A percentile compares a stretch with the other conserved stretches of the same genome.
Evolutionary conservation across 2,113 vertebrate species (phyloP).

Genomic region (Pterocles gutturalis): DNA sequence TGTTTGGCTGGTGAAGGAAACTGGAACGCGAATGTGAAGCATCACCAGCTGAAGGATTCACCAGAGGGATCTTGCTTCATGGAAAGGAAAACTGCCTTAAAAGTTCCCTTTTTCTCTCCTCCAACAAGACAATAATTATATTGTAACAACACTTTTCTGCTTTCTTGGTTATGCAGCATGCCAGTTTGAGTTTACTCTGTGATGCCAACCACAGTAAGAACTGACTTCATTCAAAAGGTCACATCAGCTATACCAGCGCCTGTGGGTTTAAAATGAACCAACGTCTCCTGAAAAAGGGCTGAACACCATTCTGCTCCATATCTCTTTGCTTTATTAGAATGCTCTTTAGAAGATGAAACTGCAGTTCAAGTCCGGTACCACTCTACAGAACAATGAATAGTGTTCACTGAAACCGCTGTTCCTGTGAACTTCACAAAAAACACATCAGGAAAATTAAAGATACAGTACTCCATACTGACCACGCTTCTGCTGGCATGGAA

Average conservation of each 20-base stretch:
- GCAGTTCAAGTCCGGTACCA: slow-evolving; percentile 62
- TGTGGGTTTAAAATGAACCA: neutral
- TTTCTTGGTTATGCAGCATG: neutral
- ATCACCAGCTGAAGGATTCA: neutral
- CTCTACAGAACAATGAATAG: slow-evolving; percentile 63
- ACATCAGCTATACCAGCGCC: rapidly evolving
- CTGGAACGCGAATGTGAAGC: neutral
- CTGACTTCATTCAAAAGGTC: neutral
- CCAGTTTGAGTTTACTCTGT: too few species aligned
- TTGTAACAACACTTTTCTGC: neutral
- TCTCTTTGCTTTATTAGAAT: slow-evolving; percentile 75
- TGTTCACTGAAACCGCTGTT: slow-evolving; percentile 42
- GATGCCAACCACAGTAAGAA: neutral
- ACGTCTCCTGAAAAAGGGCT: slow-evolving; percentile 3
- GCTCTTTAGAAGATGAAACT: slow-evolving; percentile 68
- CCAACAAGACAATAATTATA: neutral
- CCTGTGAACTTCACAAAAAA: slow-evolving; percentile 59
- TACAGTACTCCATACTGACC: slow-evolving; percentile 34
- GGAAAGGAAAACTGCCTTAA: neutral
- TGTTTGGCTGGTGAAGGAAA: neutral
- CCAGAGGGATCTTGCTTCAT: neutral
- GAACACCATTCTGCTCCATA: neutral
- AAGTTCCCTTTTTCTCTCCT: neutral
- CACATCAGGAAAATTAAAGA: slow-evolving; percentile 60
- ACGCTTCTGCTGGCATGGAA: neutral